Conservation (phyloP, 2,113 vertebrate genomes). For the Nymphicus hollandicus region DNA sequence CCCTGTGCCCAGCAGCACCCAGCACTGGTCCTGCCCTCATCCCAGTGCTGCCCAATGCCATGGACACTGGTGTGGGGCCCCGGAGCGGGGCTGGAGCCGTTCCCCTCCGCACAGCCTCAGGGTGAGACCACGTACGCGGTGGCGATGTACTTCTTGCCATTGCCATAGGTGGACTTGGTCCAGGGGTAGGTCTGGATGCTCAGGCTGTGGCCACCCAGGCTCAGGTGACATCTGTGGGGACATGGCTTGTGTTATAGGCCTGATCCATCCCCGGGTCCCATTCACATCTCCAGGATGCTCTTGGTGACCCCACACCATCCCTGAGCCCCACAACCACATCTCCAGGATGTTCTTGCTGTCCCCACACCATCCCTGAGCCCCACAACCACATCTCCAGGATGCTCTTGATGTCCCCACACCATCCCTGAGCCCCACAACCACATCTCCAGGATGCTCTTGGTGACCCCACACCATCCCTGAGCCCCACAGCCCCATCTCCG, state of each 20-base stretch:
- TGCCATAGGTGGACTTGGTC: conserved; percentile 81
- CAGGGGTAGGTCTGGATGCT: conserved; percentile 89
- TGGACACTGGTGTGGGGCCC: fast-evolving
- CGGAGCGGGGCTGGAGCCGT: fast-evolving
- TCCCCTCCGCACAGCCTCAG: background rate
- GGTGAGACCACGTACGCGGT: conserved; percentile 82
- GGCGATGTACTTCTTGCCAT: conserved; percentile 85
- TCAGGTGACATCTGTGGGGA: conserved; percentile 81
- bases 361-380: background rate
- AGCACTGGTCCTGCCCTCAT: fast-evolving
- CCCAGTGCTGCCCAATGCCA: background rate
- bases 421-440: fast-evolving
- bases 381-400: background rate
- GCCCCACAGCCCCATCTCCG: background rate
- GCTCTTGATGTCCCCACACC: background rate
- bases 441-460: background rate
- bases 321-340: background rate
- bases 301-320: background rate
- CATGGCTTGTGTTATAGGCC: background rate
- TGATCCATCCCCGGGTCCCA: background rate
- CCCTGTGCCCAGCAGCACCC: background rate
- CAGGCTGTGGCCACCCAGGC: conserved; percentile 81
- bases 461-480: background rate
- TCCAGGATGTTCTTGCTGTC: background rate
- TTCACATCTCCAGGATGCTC: background rate